Evolutionary conservation across 2,113 vertebrate genomes (phyloP), one percentile per base, ranked within the genome.

Genomic region (Malurus elegans): DNA sequence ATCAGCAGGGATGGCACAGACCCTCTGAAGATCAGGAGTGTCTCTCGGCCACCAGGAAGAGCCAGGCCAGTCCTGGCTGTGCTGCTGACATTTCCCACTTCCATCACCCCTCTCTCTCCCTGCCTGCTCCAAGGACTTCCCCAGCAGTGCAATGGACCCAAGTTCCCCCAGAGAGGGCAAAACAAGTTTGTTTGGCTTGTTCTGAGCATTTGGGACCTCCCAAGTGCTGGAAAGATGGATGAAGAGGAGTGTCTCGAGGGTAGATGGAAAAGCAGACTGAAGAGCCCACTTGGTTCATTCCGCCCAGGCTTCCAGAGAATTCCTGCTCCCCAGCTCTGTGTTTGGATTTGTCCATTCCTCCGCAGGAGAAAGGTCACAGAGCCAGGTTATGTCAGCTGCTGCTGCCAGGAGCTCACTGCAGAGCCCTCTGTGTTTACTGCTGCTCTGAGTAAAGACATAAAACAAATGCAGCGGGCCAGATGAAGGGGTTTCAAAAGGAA

Each of bases 131-230:
- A 65, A 75, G 34, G 18, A 12, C 61, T 75, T 57, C 12, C 28
- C 26, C 50, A 47, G 34, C 23, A 69, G 19, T 9, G 25, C 65
- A 54, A 24, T 8, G 42, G 45, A 64, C 18, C 29, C 44, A 16
- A 75, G 34, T 45, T 57, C 29, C 36, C 67, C 32, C 71, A 18
- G 5, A 67, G 32, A 76, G 45, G 32, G 38, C 29, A 72, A 86
- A 88, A 25, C 34, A 81, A 47, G 29, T 57, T 89, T 92, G 65
- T 85, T 71, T 94, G 70, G 18, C 72, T 94, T 66, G 53, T 62
- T 79, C 83, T 74, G 87, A 69, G 66, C 66, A 56, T 42, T 73
- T 48, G 91, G 80, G 90, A 86, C 85, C 90, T 95, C 78, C 74
- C 90, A 92, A 48, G 47, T n/a, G 36, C 82, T 65, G 58, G 44